These are phyloP conservation scores for Caracal caracal DNA, from an alignment of 2,113 vertebrate species.

Conservation along the genomic window DNA sequence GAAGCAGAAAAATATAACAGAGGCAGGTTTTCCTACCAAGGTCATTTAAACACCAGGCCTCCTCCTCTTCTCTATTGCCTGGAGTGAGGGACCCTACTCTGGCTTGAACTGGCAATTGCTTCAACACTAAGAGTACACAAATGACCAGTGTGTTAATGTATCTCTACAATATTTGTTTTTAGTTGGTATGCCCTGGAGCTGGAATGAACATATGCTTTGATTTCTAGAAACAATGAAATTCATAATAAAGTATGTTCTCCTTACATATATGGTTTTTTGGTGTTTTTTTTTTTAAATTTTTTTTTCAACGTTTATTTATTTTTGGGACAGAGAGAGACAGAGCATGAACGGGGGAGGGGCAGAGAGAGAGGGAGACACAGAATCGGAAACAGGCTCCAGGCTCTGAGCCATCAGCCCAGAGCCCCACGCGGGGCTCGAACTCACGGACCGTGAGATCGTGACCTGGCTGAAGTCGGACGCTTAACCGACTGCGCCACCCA, in stretches of 20 bases:
- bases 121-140: neutral
- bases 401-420: too few relatives aligned
- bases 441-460: too few relatives aligned
- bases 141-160: neutral
- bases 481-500: too few relatives aligned
- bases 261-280: neutral
- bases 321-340: too few relatives aligned
- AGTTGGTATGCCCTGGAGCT: neutral
- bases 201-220: neutral
- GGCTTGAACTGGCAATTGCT: neutral
- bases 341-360: too few relatives aligned
- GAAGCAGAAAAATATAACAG: neutral
- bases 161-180: slow-evolving; percentile 11
- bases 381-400: too few relatives aligned
- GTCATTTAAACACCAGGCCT: neutral
- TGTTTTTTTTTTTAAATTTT: too few relatives aligned
- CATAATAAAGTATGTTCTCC: neutral
- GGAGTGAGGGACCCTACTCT: neutral
- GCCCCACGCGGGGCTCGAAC: too few relatives aligned
- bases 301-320: too few relatives aligned
- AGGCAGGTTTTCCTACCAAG: neutral
- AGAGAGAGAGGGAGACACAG: too few relatives aligned
- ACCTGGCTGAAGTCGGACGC: too few relatives aligned
- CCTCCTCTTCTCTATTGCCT: neutral
- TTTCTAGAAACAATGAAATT: slow-evolving; percentile 27